Evolutionary conservation across 2,888 invertebrate species (phyloP).

Genomic region (Philonicus albiceps): DNA sequence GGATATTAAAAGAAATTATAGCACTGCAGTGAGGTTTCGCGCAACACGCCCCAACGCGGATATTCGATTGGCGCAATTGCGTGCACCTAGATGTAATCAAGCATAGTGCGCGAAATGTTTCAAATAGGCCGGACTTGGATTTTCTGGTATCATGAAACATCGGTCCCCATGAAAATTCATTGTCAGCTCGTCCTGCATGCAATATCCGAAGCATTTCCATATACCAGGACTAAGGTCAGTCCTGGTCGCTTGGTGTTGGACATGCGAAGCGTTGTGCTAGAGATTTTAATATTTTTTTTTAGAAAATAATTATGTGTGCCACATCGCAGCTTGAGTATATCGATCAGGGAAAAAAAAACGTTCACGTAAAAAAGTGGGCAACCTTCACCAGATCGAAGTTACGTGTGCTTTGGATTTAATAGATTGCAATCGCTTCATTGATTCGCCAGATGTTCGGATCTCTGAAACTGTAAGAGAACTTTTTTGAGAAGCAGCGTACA

Average conservation of each 20-base stretch:
- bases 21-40: neutral
- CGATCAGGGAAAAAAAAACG: neutral
- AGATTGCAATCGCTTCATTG: neutral
- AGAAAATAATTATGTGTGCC: neutral
- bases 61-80: neutral
- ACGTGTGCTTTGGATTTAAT: neutral
- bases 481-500: neutral
- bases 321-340: neutral
- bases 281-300: neutral
- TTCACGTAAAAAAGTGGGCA: neutral
- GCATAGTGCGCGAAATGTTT: neutral
- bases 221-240: neutral
- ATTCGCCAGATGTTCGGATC: neutral
- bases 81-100: neutral
- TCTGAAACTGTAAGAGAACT: neutral
- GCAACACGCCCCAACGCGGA: neutral
- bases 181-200: neutral
- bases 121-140: neutral
- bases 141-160: neutral
- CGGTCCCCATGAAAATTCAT: neutral
- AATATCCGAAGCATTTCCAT: neutral
- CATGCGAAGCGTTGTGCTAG: neutral
- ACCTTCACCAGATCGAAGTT: neutral
- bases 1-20: neutral
- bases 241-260: neutral